phyloP scores from a whole-genome alignment of 2,888 invertebrate genomes.

The Rhodophaea formosa region DNA sequence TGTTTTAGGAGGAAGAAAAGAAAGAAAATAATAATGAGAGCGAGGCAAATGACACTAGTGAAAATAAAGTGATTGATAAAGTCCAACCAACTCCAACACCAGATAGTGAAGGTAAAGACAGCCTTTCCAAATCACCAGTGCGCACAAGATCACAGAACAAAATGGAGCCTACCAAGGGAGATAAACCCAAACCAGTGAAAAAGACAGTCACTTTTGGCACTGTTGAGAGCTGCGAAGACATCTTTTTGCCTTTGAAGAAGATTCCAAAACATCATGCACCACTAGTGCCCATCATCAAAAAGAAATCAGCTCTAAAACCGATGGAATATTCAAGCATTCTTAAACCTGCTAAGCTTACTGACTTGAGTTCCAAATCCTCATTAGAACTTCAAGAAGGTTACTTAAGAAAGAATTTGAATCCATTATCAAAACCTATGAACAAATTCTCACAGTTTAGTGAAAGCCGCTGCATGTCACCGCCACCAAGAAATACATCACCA shows the following conservation, averaged over 20 bases:
- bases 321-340: constrained; percentile 82
- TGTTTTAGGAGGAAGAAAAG: constrained; percentile 76
- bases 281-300: constrained; percentile 83
- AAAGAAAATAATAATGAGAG: constrained; percentile 73
- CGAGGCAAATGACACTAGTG: constrained; percentile 52
- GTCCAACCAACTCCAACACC: constrained; percentile 42
- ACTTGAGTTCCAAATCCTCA: constrained; percentile 81
- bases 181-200: constrained; percentile 77
- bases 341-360: constrained; percentile 83
- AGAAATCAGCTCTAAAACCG: constrained; percentile 80
- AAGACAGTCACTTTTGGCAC: constrained; percentile 85
- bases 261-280: constrained; percentile 82
- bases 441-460: constrained; percentile 74
- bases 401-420: constrained; percentile 71
- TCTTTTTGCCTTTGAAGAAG: constrained; percentile 78
- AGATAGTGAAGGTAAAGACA: constrained; percentile 47
- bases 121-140: constrained; percentile 65
- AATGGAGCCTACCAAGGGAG: constrained; percentile 70
- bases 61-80: constrained; percentile 50
- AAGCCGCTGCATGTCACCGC: constrained; percentile 71
- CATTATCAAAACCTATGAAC: constrained; percentile 70
- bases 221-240: constrained; percentile 83
- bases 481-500: constrained; percentile 66
- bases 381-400: constrained; percentile 74
- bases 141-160: constrained; percentile 76